phyloP scores from a whole-genome alignment of 2,797 vertebrate species.

The Pseudocheirus occidentalis region DNA sequence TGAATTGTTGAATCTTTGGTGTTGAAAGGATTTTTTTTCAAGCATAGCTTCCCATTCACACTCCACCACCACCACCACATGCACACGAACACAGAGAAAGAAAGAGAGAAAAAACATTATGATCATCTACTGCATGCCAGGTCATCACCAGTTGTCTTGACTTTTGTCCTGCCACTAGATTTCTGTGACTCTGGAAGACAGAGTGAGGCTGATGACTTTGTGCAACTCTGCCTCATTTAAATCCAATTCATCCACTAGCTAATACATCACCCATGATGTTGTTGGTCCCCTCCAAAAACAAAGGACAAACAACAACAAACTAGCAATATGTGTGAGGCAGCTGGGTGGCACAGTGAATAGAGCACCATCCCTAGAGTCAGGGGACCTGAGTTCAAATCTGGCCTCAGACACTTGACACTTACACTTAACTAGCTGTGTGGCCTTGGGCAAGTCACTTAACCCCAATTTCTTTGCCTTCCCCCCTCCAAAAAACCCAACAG shows the following conservation, averaged over 20 bases:
- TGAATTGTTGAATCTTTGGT: not conserved
- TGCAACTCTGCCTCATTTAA: not conserved
- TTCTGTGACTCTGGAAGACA: not conserved
- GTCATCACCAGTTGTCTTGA: not conserved
- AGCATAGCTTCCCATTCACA: not conserved
- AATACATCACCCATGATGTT: not conserved
- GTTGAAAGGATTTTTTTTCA: not conserved
- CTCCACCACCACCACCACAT: not conserved
- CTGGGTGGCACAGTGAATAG: no score
- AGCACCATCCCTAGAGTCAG: no score
- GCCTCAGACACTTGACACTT: no score
- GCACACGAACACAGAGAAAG: no score
- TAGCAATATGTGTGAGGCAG: not conserved
- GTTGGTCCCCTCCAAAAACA: not conserved
- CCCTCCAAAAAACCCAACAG: not conserved
- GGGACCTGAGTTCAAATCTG: no score
- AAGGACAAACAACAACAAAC: not conserved
- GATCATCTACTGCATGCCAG: not conserved
- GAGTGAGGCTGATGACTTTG: not conserved
- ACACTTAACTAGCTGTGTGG: no score
- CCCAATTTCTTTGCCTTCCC: no score
- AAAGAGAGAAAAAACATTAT: not conserved
- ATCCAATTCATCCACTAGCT: not conserved
- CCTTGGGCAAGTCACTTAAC: no score
- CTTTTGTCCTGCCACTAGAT: not conserved